Percentiles rank a stretch among this genome's conserved stretches.
Evolutionary conservation across 2,113 vertebrate species (phyloP).

Genomic region (Cepphus grylle): DNA sequence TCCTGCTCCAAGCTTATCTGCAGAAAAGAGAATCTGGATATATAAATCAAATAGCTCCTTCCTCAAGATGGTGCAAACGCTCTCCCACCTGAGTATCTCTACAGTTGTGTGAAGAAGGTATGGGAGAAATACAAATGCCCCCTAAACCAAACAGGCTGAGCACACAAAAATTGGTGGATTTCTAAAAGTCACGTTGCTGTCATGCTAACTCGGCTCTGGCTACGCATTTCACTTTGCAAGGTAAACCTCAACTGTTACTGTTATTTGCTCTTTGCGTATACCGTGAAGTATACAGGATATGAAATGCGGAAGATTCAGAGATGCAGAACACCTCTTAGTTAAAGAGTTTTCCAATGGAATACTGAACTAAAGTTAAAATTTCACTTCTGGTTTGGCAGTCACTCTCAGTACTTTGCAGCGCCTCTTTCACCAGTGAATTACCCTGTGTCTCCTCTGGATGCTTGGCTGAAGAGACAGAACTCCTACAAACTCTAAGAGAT

Average conservation of each 20-base stretch:
- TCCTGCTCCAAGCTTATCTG: background rate
- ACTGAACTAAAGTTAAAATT: background rate
- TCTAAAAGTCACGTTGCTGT: background rate
- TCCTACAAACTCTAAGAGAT: background rate
- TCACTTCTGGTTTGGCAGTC: background rate
- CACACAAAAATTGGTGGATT: background rate
- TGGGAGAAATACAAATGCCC: background rate
- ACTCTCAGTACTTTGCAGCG: background rate
- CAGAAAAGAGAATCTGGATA: background rate
- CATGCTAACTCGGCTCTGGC: background rate
- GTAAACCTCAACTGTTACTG: background rate
- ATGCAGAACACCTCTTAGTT: background rate
- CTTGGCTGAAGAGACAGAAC: background rate
- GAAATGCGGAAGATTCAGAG: background rate
- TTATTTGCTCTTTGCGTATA: background rate
- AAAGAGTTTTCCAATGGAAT: background rate
- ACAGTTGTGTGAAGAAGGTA: background rate
- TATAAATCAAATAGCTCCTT: background rate
- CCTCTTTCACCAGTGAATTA: background rate
- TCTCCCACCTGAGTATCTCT: background rate
- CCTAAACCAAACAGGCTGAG: background rate
- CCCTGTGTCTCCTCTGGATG: background rate
- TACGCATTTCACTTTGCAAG: background rate
- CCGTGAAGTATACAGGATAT: background rate
- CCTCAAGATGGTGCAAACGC: conserved; percentile 9